Evolutionary conservation across 2,888 invertebrate genomes (phyloP), one percentile per base, ranked within the genome.

Genomic region (Limnephilus marmoratus): DNA sequence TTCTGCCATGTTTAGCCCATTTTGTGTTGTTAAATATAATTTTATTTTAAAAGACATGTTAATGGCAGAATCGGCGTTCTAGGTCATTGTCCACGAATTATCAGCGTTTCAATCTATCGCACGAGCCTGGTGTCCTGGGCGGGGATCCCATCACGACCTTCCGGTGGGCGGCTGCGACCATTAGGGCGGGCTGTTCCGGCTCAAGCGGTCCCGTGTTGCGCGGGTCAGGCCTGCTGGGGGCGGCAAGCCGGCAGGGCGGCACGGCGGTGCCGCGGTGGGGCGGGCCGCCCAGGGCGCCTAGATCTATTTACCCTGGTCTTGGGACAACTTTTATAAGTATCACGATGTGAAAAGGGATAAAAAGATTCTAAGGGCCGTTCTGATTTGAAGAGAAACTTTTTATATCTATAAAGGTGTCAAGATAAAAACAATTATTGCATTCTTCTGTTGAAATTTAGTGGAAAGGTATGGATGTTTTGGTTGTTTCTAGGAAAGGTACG

Each of bases 131-230:
- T 68, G 68, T 68, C 68, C 13, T 86, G 37, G 86, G 41, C 45
- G 41, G 45, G n/a, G n/a, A 41, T 31, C 86, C 86, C 86, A 37
- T n/a, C 37, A 37, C 86, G 86, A 37, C 45, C 86, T 86, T 45
- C 37, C 45, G 34, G 86, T 45, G 13, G 41, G 41, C 41, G 41
- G 45, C 2, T 45, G 86, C 15, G 82, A 82, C 24, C 68, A 68
- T 68, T 24, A 68, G n/a, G 68, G 68, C 68, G 68, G 68, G 68
- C 9, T 18, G 3, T 18, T 53, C 68, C 85, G 41, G 80, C 88
- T 24, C 88, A 88, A 53, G 88, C 68, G 34, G 88, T 18, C 68
- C 80, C 88, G 31, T 1, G 68, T 88, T 88, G 88, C 53, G 88
- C 88, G 80, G 88, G 88, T 88, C 88, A 80, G 88, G 88, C 24